Base-by-base conservation (phyloP, 2,888 invertebrate species). In the Prosapia bicincta region DNA sequence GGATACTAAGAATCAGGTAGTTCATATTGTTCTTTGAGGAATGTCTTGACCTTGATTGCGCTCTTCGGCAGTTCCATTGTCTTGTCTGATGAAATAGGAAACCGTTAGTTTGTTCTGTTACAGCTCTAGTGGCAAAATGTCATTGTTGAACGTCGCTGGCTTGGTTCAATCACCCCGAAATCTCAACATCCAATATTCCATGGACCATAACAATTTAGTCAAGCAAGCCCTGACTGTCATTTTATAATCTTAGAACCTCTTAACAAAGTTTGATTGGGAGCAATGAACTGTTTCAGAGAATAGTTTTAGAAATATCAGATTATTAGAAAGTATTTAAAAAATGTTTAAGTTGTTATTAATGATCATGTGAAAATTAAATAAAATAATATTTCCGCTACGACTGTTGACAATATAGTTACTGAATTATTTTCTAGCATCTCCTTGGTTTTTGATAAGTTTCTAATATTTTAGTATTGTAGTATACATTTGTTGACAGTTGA, bases 91-190 rank as follows among this genome's bases (percentile, higher is more conserved):
- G 54, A 54, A 20, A 54, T 20, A 10, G 1, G 20, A 13, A 54
- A 54, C 54, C 54, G 54, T 54, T 54, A 54, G n/a, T 20, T 9
- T 54, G 20, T 54, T 54, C 38, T 38, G 10, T 9, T 38, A 26
- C 54, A 43, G 69, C 66, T 43, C 13, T 68, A 69, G 74, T 66
- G 69, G 69, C 54, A 74, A 72, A 69, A 23, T 65, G 66, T 69
- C 69, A 20, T 30, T 67, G 67, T 67, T 67, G 67, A 67, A 26
- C 25, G 25, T 30, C 38, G 20, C 54, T 20, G 54, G 20, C 20
- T 20, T 54, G 54, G 74, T 74, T 69, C 74, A 74, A 26, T 74
- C 69, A 74, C 74, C 74, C 69, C 74, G 30, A 20, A 13, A 65
- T 20, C 71, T 26, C 66, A 66, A 66, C 66, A 54, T 54, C 54